Percentiles rank a stretch among this genome's conserved stretches.
phyloP scores from a whole-genome alignment of 2,888 invertebrate genomes.

The Drosophila robusta region DNA sequence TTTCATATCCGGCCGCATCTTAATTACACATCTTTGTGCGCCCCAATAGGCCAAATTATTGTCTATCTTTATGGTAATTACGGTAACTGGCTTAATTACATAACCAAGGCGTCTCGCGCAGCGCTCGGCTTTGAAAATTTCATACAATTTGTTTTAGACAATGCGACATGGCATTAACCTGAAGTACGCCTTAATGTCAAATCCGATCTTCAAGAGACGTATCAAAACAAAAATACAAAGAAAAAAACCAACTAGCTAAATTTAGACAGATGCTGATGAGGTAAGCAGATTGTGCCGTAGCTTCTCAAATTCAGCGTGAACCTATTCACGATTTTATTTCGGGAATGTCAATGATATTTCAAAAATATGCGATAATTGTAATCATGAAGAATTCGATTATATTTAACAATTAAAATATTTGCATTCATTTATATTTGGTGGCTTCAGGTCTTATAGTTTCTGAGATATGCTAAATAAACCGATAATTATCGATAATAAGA shows the following conservation, averaged over 20 bases:
- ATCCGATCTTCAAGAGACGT: constrained; percentile 50
- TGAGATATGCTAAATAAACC: too few species aligned
- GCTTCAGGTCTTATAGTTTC: too few species aligned
- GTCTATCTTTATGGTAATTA: constrained; percentile 69
- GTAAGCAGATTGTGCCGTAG: constrained; percentile 8
- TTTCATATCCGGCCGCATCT: constrained; percentile 65
- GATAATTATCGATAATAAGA: too few species aligned
- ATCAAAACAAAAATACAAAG: constrained; percentile 5
- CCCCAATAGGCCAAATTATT: constrained; percentile 60
- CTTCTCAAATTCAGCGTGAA: constrained; percentile 13
- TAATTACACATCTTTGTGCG: constrained; percentile 55
- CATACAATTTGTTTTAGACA: constrained; percentile 48
- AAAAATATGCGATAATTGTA: background rate
- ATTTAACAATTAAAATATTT: too few species aligned
- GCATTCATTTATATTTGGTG: too few species aligned
- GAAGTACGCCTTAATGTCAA: constrained; percentile 69
- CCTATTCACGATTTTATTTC: constrained; percentile 8
- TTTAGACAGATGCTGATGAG: constrained; percentile 23
- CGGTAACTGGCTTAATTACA: constrained; percentile 71
- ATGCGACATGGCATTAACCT: constrained; percentile 52
- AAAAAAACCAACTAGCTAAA: constrained; percentile 15
- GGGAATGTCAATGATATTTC: constrained; percentile 28
- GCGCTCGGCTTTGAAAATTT: constrained; percentile 31
- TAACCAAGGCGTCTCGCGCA: constrained; percentile 41
- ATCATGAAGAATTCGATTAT: too few species aligned